Evolutionary conservation across 2,888 invertebrate genomes (phyloP), one percentile per base, ranked within the genome.

Genomic region (Clusia tigrina): DNA sequence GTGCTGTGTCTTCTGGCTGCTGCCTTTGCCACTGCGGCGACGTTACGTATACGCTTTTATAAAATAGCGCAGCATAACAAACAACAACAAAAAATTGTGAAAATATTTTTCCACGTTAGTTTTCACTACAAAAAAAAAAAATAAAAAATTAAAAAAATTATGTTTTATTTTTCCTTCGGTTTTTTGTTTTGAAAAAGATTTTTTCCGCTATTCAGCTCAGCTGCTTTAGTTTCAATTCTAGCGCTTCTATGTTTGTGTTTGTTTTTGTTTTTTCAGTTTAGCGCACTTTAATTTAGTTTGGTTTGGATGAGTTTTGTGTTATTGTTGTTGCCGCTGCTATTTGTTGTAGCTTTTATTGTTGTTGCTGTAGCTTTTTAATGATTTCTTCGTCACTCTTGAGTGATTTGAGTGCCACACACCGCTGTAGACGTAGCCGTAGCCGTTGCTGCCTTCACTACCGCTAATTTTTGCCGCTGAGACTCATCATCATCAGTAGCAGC

Each of bases 341-440:
- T 25, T 51, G 2, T 22, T 54, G 3, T 54, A 17, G 48, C 6
- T 56, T 32, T 32, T 32, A 6, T 52, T 55, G 9, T 55, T 17
- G 15, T 37, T 48, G 37, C 48, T 63, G 23, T 61, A 52, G 51
- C 58, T 54, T 52, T 42, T 64, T 18, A 54, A 32, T 58, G 38
- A 15, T 58, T 61, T 59, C 65, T 60, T 67, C 73, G 74, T 74
- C 70, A 72, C 74, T 71, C 68, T 74, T 71, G 73, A 73, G 70
- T 70, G 73, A 74, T 71, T 76, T 73, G 66, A 72, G 71, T 73
- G 60, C 58, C 62, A 38, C 60, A 20, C 48, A 48, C 48, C 18
- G 48, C 48, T 22, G 48, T 37, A 22, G 22, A 22, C 51, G 59
- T 32, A 32, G 20, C 26, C 58, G 32, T 12, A 6, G 48, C 22